A percentile compares a stretch with the other conserved stretches of the same genome.
These are phyloP conservation scores for Theodoxus fluviatilis DNA, from an alignment of 2,888 invertebrate species.

Conservation along the genomic window DNA sequence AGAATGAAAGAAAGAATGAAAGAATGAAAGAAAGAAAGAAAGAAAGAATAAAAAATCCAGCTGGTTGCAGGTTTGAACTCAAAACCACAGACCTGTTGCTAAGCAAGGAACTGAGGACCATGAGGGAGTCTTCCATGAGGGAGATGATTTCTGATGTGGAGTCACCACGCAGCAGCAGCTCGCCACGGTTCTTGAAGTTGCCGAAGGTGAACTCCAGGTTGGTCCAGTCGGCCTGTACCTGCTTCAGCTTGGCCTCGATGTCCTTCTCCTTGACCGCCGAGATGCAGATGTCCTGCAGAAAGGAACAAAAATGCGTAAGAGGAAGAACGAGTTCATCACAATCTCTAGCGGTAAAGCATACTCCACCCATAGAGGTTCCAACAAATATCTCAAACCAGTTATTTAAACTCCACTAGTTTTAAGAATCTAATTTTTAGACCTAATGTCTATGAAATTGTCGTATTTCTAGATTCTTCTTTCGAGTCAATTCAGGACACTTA, in stretches of 20 bases:
- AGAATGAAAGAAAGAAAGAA: not conserved
- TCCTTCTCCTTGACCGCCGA: slow-evolving; percentile 98
- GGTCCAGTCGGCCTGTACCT: slow-evolving; percentile 93
- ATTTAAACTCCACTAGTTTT: not conserved
- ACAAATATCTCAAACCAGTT: slow-evolving; percentile 75
- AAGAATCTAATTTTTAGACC: not conserved
- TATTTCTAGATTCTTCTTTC: no score
- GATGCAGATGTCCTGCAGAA: slow-evolving; percentile 86
- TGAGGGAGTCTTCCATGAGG: slow-evolving; percentile 91
- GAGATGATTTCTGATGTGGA: slow-evolving; percentile 94
- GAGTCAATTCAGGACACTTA: no score
- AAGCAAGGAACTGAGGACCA: slow-evolving; percentile 90
- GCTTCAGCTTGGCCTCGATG: slow-evolving; percentile 92
- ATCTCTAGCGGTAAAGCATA: not conserved
- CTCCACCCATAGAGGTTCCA: not conserved
- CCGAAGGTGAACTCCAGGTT: slow-evolving; percentile 86
- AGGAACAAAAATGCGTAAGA: not conserved
- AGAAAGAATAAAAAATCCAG: not conserved
- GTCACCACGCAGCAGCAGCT: slow-evolving; percentile 87
- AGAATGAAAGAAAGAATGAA: not conserved
- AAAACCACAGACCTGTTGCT: slow-evolving; percentile 77
- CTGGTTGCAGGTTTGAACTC: not conserved
- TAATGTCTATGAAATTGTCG: no score
- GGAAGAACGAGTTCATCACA: not conserved
- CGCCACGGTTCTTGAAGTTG: slow-evolving; percentile 93